Evolutionary conservation across 2,797 vertebrate genomes (phyloP).

Genomic region (Gallinago solitaria): DNA sequence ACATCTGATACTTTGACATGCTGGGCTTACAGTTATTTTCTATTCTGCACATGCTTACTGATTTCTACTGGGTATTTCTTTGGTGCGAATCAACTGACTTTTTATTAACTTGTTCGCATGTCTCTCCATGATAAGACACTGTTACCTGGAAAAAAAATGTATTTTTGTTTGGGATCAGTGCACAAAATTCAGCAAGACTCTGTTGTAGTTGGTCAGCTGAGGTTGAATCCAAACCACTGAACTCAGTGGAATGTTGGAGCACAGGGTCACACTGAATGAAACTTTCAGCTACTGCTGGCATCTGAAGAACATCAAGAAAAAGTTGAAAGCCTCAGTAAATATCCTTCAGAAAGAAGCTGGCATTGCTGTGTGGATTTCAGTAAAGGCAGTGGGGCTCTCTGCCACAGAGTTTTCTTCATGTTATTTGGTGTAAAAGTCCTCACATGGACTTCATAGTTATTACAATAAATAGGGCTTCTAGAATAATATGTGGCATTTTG

Average conservation of each 20-base stretch:
- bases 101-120: neutral
- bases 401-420: neutral
- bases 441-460: neutral
- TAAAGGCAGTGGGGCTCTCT: neutral
- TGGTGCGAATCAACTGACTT: neutral
- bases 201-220: neutral
- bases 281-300: neutral
- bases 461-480: neutral
- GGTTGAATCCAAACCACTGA: neutral
- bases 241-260: neutral
- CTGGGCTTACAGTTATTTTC: neutral
- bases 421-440: neutral
- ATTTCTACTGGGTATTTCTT: neutral
- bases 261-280: neutral
- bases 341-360: neutral
- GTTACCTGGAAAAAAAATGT: neutral
- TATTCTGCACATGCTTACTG: neutral
- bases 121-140: neutral
- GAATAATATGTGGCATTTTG: neutral
- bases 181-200: neutral
- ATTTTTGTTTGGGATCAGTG: neutral
- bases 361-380: neutral
- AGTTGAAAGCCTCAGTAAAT: neutral
- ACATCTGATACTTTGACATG: neutral
- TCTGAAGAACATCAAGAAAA: constrained; percentile 1